Conservation (phyloP, 2,113 vertebrate species). For the Mungos mungo region DNA sequence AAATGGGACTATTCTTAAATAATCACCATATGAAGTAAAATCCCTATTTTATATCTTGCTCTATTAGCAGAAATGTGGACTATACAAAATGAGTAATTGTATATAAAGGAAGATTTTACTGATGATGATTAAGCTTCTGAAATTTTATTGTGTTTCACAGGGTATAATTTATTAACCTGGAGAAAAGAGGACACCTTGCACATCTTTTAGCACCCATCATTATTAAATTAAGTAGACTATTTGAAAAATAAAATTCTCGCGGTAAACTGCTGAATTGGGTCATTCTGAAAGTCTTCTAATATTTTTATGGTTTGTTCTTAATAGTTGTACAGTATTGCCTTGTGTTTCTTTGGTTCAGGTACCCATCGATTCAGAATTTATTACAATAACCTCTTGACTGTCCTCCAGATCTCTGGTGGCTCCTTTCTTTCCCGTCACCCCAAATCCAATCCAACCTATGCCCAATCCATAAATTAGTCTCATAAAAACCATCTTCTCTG, state of each 20-base stretch:
- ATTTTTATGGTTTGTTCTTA: constrained; percentile 58
- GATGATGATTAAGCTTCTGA: constrained; percentile 27
- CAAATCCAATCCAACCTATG: background rate
- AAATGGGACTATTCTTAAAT: constrained; percentile 11
- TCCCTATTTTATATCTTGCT: background rate
- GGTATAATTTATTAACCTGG: constrained; percentile 33
- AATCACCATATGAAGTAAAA: background rate
- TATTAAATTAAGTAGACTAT: constrained; percentile 52
- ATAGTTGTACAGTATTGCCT: background rate
- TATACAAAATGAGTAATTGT: constrained; percentile 1
- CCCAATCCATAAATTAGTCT: background rate
- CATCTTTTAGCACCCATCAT: constrained; percentile 20
- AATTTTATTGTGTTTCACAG: constrained; percentile 28
- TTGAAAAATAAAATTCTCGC: constrained; percentile 57
- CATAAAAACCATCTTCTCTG: background rate
- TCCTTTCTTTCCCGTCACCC: background rate
- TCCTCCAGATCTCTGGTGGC: background rate
- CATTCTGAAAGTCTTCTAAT: constrained; percentile 43
- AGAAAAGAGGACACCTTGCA: background rate
- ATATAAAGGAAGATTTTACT: constrained; percentile 29
- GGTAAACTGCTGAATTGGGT: constrained; percentile 46
- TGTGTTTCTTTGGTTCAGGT: background rate
- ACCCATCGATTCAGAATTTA: background rate
- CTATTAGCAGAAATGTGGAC: background rate
- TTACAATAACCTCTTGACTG: background rate